Evolutionary conservation across 2,113 vertebrate species (phyloP).

Genomic region (Actenoides lindsayi): DNA sequence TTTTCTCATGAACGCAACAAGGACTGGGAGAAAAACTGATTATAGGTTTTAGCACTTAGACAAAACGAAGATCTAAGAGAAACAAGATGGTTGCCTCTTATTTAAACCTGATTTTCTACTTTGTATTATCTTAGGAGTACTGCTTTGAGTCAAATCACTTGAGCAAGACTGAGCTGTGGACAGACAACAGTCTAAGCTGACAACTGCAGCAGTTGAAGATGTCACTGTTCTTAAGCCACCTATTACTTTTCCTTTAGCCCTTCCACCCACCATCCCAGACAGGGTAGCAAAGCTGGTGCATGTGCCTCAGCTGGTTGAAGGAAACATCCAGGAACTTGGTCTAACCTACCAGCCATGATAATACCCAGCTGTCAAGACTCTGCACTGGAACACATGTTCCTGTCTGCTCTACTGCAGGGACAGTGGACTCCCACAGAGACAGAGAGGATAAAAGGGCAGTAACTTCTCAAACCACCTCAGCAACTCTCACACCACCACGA

Average conservation of each 20-base stretch:
- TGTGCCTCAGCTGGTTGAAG: not conserved
- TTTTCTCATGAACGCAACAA: not conserved
- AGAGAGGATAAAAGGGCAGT: not conserved
- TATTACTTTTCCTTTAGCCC: not conserved
- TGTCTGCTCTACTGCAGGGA: not conserved
- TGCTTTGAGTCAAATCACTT: not conserved
- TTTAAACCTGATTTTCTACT: constrained; percentile 2
- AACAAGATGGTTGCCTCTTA: not conserved
- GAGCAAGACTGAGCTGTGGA: not conserved
- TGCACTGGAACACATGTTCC: not conserved
- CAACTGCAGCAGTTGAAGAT: not conserved
- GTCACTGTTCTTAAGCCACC: not conserved
- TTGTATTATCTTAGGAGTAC: not conserved
- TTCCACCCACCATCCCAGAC: not conserved
- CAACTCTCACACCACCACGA: not conserved
- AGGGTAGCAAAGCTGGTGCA: not conserved
- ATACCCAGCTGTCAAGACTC: not conserved
- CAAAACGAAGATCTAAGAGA: not conserved
- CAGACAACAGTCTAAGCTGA: not conserved
- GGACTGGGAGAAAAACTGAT: not conserved
- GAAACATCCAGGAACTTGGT: not conserved
- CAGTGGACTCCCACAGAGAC: accelerated
- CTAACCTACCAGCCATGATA: not conserved
- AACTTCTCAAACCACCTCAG: not conserved
- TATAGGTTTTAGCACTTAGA: not conserved